Conservation (phyloP, 2,113 vertebrate genomes). For the Fulmarus glacialis region DNA sequence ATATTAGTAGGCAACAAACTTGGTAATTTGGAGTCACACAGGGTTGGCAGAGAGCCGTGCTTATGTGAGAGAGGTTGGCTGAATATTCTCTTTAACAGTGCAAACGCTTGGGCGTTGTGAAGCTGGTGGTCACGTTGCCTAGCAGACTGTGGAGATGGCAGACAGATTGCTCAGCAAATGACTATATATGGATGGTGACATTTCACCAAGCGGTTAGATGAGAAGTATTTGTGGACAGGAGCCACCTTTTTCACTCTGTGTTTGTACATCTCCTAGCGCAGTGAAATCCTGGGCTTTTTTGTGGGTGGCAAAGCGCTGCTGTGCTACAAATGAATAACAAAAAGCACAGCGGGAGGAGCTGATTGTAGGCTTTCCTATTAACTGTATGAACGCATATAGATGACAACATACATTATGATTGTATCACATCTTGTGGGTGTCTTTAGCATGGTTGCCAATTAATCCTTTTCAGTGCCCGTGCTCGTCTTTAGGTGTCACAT, state of each 20-base stretch:
- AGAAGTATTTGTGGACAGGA: neutral
- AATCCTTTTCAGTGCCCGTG: neutral
- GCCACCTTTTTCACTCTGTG: neutral
- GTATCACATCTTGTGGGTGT: neutral
- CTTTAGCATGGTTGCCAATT: neutral
- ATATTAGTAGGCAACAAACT: neutral
- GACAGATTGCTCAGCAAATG: neutral
- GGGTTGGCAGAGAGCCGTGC: neutral
- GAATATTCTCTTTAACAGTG: neutral
- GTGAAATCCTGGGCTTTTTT: neutral
- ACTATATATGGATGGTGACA: neutral
- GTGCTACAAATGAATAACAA: neutral
- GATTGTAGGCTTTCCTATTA: neutral
- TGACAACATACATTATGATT: neutral
- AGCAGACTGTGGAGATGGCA: neutral
- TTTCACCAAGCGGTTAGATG: neutral
- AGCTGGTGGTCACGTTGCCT: neutral
- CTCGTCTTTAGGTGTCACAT: accelerated
- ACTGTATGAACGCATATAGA: neutral
- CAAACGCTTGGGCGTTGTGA: neutral
- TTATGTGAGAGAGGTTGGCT: neutral
- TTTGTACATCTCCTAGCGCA: neutral
- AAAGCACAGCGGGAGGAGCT: neutral
- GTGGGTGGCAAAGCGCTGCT: neutral
- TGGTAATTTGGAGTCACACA: neutral